Base-by-base conservation (phyloP, 2,797 vertebrate genomes). In the Tokudaia tokunoshimensis region DNA sequence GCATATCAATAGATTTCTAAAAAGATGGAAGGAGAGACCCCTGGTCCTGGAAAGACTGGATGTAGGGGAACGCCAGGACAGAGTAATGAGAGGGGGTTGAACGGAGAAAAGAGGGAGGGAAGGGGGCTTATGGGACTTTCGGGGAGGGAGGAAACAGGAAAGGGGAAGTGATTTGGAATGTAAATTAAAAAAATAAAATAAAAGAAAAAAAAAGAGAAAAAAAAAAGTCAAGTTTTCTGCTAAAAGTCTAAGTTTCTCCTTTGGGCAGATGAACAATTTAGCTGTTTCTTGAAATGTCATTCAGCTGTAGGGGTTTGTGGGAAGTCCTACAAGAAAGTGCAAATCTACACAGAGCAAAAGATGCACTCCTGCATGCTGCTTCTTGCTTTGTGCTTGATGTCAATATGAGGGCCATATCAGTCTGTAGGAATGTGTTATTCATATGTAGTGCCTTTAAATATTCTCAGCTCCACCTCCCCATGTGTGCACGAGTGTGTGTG, bases 341-440 rank as follows among this genome's bases (percentile, higher is more conserved):
- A 63, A 14, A 87, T 37, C 29, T 50, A 34, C n/a, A 72, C 0
- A 0, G 75, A 63, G 26, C 11, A 65, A 34, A 15, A 79, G 67
- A 11, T 0, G 72, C 34, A 17, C 0, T 3, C 4, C 29, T 29
- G n/a, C 0, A 11, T 26, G 19, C 17, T 15, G 1, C 14, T 63
- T 3, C 50, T 29, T 3, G 1, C 65, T 31, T 52, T 0, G 19
- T 0, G 17, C 29, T 14, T 29, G 2, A 6, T 6, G 34, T 65
- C 26, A 44, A 37, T 1, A 19, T 29, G 50, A 52, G 55, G 6
- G n/a, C 24, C 10, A 9, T 6, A 55, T 83, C 3, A 3, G 55
- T 19, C 6, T 59, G 11, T 1, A 29, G 55, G 26, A 31, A 44
- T 10, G 37, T 9, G 34, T 26, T 52, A 6, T n/a, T 55, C 82